phyloP scores from a whole-genome alignment of 1,140 invertebrate species.

The Drosophila pectinifera region DNA sequence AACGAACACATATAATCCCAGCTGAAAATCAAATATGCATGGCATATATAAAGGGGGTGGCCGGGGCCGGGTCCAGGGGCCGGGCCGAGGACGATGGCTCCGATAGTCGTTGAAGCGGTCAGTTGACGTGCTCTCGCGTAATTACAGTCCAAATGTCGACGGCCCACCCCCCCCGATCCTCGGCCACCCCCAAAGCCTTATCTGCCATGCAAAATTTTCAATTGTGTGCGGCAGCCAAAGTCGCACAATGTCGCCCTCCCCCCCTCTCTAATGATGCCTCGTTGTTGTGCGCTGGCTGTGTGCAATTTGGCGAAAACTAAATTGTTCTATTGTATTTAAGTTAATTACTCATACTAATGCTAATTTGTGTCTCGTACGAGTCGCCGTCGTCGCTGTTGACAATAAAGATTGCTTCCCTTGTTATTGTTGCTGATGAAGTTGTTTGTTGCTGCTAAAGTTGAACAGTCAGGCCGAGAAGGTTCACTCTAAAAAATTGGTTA shows the following conservation, averaged over 20 bases:
- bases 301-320: slow-evolving; percentile 79
- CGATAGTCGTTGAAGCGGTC: slow-evolving; percentile 67
- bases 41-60: not conserved
- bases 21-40: slow-evolving; percentile 67
- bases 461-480: too few species aligned
- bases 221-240: slow-evolving; percentile 47
- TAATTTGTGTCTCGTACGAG: slow-evolving; percentile 70
- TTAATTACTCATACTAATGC: slow-evolving; percentile 83
- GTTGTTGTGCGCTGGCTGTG: slow-evolving; percentile 42
- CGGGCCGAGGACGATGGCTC: slow-evolving; percentile 39
- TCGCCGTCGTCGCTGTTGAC: slow-evolving; percentile 32
- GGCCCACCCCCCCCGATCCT: not conserved
- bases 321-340: slow-evolving; percentile 84
- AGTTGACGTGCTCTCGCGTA: slow-evolving; percentile 74
- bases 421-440: slow-evolving; percentile 18
- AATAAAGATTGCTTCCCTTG: slow-evolving; percentile 25
- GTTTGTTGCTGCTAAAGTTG: not conserved
- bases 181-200: slow-evolving; percentile 2
- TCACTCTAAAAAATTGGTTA: not conserved
- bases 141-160: slow-evolving; percentile 72
- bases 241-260: slow-evolving; percentile 39
- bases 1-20: slow-evolving; percentile 44
- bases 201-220: slow-evolving; percentile 74
- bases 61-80: not conserved
- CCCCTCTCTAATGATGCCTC: slow-evolving; percentile 37